Evolutionary conservation across 2,113 vertebrate genomes (phyloP).

Genomic region (Dryoscopus gambensis): DNA sequence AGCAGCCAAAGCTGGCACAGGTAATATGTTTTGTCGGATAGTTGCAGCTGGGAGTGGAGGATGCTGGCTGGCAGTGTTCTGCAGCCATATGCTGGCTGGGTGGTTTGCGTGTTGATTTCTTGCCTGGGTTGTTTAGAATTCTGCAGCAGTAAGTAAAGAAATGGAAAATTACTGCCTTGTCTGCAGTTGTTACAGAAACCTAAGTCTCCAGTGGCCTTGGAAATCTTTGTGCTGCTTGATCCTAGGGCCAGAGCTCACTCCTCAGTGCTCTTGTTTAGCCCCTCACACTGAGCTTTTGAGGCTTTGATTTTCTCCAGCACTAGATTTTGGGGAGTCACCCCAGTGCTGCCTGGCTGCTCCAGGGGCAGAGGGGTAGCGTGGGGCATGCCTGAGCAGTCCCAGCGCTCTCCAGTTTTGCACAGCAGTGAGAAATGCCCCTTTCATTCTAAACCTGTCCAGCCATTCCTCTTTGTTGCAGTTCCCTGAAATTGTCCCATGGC

Average conservation of each 20-base stretch:
- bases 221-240: neutral
- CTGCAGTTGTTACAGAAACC: neutral
- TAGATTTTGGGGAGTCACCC: neutral
- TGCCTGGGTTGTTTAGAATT: neutral
- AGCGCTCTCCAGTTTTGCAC: neutral
- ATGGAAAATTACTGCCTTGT: neutral
- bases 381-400: neutral
- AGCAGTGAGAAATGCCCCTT: neutral
- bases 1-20: neutral
- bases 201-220: neutral
- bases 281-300: neutral
- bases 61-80: neutral
- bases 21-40: neutral
- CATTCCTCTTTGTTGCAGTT: neutral
- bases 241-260: neutral
- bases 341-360: neutral
- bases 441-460: neutral
- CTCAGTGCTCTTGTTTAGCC: neutral
- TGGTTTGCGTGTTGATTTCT: neutral
- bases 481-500: accelerated
- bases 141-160: neutral
- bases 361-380: neutral
- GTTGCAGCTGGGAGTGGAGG: neutral
- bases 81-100: neutral
- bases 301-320: neutral